These are phyloP conservation scores for Tanytarsus gracilentus DNA, from an alignment of 2,888 invertebrate species.

Conservation along the genomic window DNA sequence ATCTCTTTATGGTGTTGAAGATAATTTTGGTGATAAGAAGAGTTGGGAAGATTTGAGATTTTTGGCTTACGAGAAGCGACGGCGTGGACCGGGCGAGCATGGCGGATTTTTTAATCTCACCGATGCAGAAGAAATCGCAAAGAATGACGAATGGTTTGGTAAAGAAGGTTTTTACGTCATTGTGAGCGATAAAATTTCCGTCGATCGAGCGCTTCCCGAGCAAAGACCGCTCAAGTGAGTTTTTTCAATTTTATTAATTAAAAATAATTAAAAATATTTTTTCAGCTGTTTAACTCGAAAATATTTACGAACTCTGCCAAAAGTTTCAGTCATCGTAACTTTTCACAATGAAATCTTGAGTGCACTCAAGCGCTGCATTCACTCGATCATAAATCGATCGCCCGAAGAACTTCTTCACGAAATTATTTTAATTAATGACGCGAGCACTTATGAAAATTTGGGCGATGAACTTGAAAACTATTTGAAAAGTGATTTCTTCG, in stretches of 20 bases:
- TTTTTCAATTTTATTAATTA: background rate
- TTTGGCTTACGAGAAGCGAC: background rate
- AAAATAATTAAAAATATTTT: background rate
- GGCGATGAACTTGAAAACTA: conserved; percentile 44
- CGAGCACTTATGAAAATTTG: conserved; percentile 44
- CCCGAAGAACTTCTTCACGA: conserved; percentile 31
- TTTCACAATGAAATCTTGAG: background rate
- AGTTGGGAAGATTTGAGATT: conserved; percentile 16
- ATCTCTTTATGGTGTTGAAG: too few species aligned
- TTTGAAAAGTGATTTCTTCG: conserved; percentile 32
- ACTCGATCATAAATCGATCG: conserved; percentile 8
- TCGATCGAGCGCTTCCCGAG: conserved; percentile 3
- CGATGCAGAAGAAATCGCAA: background rate
- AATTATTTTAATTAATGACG: conserved; percentile 47
- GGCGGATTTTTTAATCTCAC: background rate
- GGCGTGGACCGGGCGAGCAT: conserved; percentile 13
- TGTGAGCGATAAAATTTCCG: conserved; percentile 8
- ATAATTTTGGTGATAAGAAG: too few species aligned
- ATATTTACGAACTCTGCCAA: conserved; percentile 16
- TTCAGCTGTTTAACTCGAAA: conserved; percentile 11
- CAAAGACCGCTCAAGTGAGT: background rate
- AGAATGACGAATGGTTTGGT: background rate
- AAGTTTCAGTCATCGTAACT: conserved; percentile 2
- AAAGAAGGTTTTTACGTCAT: conserved; percentile 2
- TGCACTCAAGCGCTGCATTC: background rate